A percentile compares a stretch with the other conserved stretches of the same genome.
phyloP scores from a whole-genome alignment of 2,888 invertebrate species.

The Andrena chrysosceles region DNA sequence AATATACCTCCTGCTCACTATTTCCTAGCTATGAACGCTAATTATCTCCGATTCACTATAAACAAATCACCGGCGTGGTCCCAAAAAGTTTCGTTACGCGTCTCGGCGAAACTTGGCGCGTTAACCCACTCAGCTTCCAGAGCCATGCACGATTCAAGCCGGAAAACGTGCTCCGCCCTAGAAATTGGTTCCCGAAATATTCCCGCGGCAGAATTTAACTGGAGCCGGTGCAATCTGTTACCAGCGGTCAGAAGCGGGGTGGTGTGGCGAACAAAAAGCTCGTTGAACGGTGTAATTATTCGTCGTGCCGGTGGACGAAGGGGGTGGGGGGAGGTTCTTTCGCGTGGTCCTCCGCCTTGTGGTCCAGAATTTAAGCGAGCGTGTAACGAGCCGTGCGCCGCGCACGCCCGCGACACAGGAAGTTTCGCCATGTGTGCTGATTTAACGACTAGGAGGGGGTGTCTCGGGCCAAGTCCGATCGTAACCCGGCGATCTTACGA shows the following conservation, averaged over 20 bases:
- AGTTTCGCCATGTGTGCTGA: slow-evolving; percentile 63
- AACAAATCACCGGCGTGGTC: too few relatives aligned
- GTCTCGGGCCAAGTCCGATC: slow-evolving; percentile 45
- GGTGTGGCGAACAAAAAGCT: slow-evolving; percentile 39
- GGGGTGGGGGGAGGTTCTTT: slow-evolving; percentile 1
- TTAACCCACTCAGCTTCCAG: neutral
- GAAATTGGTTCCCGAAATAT: slow-evolving; percentile 34
- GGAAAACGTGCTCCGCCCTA: neutral
- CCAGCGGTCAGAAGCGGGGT: neutral
- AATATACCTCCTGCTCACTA: too few relatives aligned
- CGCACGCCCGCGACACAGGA: slow-evolving; percentile 11
- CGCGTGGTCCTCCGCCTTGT: neutral
- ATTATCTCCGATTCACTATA: too few relatives aligned
- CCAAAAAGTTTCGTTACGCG: too few relatives aligned
- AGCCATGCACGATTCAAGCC: neutral
- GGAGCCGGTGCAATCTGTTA: slow-evolving; percentile 44
- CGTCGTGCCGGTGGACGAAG: slow-evolving; percentile 11
- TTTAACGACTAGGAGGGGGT: slow-evolving; percentile 61
- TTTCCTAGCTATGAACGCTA: too few relatives aligned
- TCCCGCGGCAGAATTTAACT: slow-evolving; percentile 11
- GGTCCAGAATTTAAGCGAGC: slow-evolving; percentile 50
- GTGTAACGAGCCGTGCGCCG: slow-evolving; percentile 40
- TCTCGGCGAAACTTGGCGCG: neutral
- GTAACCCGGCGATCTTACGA: slow-evolving; percentile 57
- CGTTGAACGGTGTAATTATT: slow-evolving; percentile 51